Conservation (phyloP, 2,888 invertebrate species). For the Lithophane ornitopus region DNA sequence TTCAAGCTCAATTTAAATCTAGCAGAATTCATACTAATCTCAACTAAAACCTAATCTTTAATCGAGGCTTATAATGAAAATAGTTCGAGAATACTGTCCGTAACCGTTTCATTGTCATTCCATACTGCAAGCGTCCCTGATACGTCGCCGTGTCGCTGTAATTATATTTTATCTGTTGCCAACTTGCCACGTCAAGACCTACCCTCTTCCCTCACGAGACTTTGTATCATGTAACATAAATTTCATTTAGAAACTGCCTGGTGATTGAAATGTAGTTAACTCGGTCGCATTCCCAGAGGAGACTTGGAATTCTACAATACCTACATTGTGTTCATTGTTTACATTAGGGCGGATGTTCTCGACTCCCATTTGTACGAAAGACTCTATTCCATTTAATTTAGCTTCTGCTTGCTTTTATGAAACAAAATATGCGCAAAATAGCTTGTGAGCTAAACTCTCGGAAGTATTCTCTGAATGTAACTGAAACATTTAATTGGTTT, state of each 20-base stretch:
- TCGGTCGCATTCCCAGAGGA: slow-evolving; percentile 44
- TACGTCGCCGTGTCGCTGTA: slow-evolving; percentile 15
- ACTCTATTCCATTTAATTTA: slow-evolving; percentile 26
- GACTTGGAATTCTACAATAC: slow-evolving; percentile 28
- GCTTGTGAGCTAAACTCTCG: neutral
- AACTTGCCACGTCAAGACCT: slow-evolving; percentile 32
- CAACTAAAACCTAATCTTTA: neutral
- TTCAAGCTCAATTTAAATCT: neutral
- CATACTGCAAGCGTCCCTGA: slow-evolving; percentile 14
- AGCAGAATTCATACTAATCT: neutral
- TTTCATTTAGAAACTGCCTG: slow-evolving; percentile 47
- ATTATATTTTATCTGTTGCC: slow-evolving; percentile 43
- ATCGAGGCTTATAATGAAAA: neutral
- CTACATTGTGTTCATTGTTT: slow-evolving; percentile 44
- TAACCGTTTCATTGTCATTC: slow-evolving; percentile 23
- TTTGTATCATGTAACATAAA: slow-evolving; percentile 38
- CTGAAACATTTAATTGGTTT: neutral
- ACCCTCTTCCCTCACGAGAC: slow-evolving; percentile 10
- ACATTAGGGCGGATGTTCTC: slow-evolving; percentile 14
- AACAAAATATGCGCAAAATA: neutral
- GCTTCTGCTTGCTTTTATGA: slow-evolving; percentile 21
- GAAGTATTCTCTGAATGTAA: neutral
- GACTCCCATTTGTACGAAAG: slow-evolving; percentile 16
- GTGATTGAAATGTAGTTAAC: slow-evolving; percentile 62
- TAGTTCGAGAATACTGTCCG: slow-evolving; percentile 4